Percentiles rank a stretch among this genome's conserved stretches.
These are phyloP conservation scores for Melanocharis versteri DNA, from an alignment of 2,113 vertebrate genomes.

Conservation along the genomic window DNA sequence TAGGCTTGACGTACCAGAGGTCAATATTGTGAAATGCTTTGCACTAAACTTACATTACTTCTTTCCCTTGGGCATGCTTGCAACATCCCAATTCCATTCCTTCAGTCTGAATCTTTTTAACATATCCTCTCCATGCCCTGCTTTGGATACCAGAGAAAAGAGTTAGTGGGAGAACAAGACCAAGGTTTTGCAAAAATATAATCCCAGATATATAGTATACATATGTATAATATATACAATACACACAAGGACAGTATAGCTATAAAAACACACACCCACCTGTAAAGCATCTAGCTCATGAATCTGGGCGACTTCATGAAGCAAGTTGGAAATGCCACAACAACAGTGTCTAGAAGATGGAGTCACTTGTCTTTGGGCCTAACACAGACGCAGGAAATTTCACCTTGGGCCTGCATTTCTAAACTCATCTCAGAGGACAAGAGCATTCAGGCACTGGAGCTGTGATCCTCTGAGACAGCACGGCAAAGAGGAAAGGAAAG, in stretches of 20 bases:
- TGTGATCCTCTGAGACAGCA: background rate
- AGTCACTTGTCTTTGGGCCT: background rate
- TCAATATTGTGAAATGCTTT: background rate
- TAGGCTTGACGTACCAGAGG: background rate
- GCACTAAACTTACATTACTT: background rate
- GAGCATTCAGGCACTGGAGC: background rate
- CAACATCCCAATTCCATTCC: background rate
- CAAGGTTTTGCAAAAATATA: background rate
- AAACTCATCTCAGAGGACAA: background rate
- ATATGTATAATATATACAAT: background rate
- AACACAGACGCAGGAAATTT: background rate
- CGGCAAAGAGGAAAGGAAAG: background rate
- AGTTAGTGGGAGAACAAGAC: background rate
- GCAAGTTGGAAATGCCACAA: background rate
- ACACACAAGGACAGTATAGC: background rate
- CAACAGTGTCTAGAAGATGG: background rate
- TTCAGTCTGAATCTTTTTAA: background rate
- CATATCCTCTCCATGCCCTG: background rate
- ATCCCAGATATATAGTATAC: background rate
- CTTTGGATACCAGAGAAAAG: background rate
- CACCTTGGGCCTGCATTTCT: background rate
- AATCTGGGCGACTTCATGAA: background rate
- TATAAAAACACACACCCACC: background rate
- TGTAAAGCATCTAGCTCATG: background rate
- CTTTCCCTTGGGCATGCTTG: background rate